Evolutionary conservation across 1,140 invertebrate species (phyloP).

Genomic region (Microplitis mediator): DNA sequence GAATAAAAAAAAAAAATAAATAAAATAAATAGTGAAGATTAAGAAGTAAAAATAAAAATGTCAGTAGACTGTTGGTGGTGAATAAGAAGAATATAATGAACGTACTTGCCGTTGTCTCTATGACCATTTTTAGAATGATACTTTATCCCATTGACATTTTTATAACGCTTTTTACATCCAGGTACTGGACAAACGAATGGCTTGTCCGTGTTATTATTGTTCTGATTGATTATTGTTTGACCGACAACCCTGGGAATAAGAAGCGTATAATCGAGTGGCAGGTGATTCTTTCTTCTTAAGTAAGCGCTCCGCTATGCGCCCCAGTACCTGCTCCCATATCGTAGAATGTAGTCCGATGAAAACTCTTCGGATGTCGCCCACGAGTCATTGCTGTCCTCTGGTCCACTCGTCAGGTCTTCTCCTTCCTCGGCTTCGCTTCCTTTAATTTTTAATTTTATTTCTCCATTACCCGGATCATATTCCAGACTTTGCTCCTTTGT

Average conservation of each 20-base stretch:
- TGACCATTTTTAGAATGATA: slow-evolving; percentile 86
- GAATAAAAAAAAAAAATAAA: too few relatives aligned
- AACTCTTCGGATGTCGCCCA: slow-evolving; percentile 80
- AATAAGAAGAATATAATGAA: slow-evolving; percentile 34
- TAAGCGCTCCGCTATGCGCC: slow-evolving; percentile 15
- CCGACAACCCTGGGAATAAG: slow-evolving; percentile 34
- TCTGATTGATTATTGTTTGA: slow-evolving; percentile 33
- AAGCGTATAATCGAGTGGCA: slow-evolving; percentile 29
- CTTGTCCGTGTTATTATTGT: slow-evolving; percentile 64
- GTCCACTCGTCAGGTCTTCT: slow-evolving; percentile 68
- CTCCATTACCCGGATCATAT: too few relatives aligned
- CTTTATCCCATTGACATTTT: slow-evolving; percentile 87
- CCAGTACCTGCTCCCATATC: slow-evolving; percentile 73
- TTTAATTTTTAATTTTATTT: slow-evolving; percentile 44
- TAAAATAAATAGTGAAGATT: too few relatives aligned
- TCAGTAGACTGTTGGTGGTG: not conserved
- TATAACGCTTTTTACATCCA: slow-evolving; percentile 85
- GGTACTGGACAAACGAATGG: slow-evolving; percentile 82
- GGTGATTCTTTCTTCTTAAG: slow-evolving; percentile 16
- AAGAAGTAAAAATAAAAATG: not conserved
- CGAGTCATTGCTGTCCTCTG: slow-evolving; percentile 81
- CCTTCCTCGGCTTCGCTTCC: slow-evolving; percentile 72
- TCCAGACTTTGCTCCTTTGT: too few relatives aligned
- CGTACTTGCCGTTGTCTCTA: slow-evolving; percentile 80
- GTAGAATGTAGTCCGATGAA: slow-evolving; percentile 76